Base-by-base conservation (phyloP, 2,888 invertebrate species). In the Tanypteryx hageni region DNA sequence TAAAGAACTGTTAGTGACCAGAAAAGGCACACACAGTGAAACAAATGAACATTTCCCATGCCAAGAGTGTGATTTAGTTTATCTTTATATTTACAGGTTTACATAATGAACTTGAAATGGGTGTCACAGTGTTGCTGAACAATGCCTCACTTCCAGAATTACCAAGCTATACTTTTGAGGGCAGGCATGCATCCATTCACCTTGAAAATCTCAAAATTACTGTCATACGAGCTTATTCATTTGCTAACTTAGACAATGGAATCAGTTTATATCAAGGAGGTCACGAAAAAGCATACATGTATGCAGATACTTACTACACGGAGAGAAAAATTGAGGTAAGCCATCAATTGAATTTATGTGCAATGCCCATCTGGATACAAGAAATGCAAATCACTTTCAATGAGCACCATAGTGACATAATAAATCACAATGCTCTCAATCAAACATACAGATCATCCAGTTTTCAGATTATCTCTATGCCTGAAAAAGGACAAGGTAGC, bases 221-320 rank as follows among this genome's bases (percentile, higher is more conserved):
- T 18, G 68, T 76, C 31, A 76, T 92, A 0, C 27, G 85, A 18
- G 44, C 86, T n/a, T 92, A 86, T 81, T 86, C 92, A 16, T 85
- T 92, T n/a, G 68, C 92, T 14, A 92, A 92, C 61, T 83, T 92
- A 9, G 84, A 82, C 18, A 92, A 92, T 56, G 82, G 81, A n/a
- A 83, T 64, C 18, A 92, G 61, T 61, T 83, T 83, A 44, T 61
- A 83, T 57, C 31, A 27, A 61, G 83, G 44, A 61, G 31, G 9
- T 64, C 84, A 64, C 31, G 89, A 64, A 68, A 68, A 89, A 27
- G 61, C 64, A 13, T 22, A 44, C 9, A 61, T 61, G 16, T 86
- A 68, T 64, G 44, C 64, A 11, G 89, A 64, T 44, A 61, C 68
- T 44, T 44, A 64, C n/a, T 44, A 89, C n/a, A 31, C 89, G 16